These are phyloP conservation scores for Lordiphosa fenestrarum DNA, from an alignment of 2,888 invertebrate genomes.

Conservation along the genomic window DNA sequence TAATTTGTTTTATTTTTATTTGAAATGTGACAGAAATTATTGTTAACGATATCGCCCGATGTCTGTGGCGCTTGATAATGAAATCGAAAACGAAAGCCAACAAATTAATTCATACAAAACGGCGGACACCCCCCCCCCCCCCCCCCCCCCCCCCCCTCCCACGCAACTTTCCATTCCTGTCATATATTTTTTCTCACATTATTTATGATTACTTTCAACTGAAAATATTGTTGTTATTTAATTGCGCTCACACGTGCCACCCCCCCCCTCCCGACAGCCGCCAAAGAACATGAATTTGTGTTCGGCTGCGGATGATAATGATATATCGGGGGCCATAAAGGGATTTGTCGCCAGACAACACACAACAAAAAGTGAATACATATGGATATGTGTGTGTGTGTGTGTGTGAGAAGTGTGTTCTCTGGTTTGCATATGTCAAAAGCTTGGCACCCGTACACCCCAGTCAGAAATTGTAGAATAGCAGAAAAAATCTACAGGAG, in stretches of 20 bases:
- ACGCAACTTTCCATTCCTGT: constrained; percentile 29
- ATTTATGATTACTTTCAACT: constrained; percentile 65
- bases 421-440: no score
- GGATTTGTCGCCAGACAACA: constrained; percentile 52
- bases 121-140: constrained; percentile 6
- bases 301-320: constrained; percentile 48
- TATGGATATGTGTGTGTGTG: no score
- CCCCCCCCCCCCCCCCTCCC: constrained; percentile 18
- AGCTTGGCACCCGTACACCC: no score
- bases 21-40: constrained; percentile 66
- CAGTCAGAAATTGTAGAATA: no score
- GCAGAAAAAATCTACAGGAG: no score
- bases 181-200: constrained; percentile 44
- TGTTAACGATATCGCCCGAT: constrained; percentile 60
- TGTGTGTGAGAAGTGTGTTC: no score
- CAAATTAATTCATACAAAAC: constrained; percentile 60
- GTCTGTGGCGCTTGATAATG: constrained; percentile 34
- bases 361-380: background rate
- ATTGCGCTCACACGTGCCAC: constrained; percentile 70
- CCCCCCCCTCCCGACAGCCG: constrained; percentile 10
- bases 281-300: constrained; percentile 19
- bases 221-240: constrained; percentile 61
- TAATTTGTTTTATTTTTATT: constrained; percentile 66
- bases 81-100: constrained; percentile 47
- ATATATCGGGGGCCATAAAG: constrained; percentile 64